Percentiles rank a stretch among this genome's conserved stretches.
phyloP scores from a whole-genome alignment of 2,797 vertebrate species.

The Pseudomugil tenellus region DNA sequence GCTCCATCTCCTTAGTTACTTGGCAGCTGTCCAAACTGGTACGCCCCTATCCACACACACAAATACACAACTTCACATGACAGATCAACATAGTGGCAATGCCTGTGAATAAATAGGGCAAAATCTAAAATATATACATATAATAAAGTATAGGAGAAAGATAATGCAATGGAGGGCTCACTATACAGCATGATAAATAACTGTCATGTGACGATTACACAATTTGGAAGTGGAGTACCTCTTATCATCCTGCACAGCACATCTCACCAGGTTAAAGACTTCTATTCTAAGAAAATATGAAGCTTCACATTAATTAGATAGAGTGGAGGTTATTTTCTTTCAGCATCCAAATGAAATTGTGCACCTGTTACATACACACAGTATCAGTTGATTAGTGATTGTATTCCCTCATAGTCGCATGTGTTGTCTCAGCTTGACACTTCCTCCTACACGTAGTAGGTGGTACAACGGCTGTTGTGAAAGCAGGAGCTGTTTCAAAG shows the following conservation, averaged over 20 bases:
- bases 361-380: conserved; percentile 30
- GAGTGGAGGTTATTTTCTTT: conserved; percentile 7
- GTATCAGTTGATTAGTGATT: conserved; percentile 39
- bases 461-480: conserved; percentile 72
- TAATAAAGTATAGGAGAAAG: too few relatives aligned
- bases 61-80: too few relatives aligned
- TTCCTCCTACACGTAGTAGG: conserved; percentile 71
- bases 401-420: conserved; percentile 64
- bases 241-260: neutral
- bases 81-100: too few relatives aligned
- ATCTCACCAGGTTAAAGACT: neutral
- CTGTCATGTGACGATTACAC: neutral
- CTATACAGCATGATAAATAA: too few relatives aligned
- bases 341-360: conserved; percentile 16
- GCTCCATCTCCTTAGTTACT: too few relatives aligned
- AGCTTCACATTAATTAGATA: conserved; percentile 14
- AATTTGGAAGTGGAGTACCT: neutral
- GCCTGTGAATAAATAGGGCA: too few relatives aligned
- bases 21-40: too few relatives aligned
- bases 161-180: too few relatives aligned
- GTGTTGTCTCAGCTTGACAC: conserved; percentile 79
- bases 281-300: neutral
- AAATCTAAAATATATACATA: too few relatives aligned
- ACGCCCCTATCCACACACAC: too few relatives aligned
- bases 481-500: conserved; percentile 63